Percentiles rank a stretch among this genome's conserved stretches.
These are phyloP conservation scores for Trachelus tabidus DNA, from an alignment of 2,888 invertebrate species.

Conservation along the genomic window DNA sequence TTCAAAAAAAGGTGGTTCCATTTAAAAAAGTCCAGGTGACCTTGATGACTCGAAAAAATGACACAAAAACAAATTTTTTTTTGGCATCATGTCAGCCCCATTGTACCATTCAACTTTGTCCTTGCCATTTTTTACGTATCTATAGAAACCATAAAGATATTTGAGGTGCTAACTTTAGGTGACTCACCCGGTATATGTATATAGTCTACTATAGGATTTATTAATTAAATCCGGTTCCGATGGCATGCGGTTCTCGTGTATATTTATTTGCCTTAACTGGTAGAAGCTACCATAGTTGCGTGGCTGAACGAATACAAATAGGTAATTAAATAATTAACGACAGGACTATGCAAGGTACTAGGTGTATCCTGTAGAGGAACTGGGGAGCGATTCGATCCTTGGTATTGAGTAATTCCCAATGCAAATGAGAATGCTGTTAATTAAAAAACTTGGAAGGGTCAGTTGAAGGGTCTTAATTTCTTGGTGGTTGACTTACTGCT, in stretches of 20 bases:
- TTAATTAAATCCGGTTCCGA: background rate
- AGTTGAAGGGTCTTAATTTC: background rate
- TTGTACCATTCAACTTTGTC: too few species aligned
- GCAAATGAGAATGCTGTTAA: background rate
- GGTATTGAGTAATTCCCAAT: background rate
- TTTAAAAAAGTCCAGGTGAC: too few species aligned
- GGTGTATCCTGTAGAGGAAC: background rate
- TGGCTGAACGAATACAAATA: background rate
- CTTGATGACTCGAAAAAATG: too few species aligned
- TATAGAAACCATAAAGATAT: too few species aligned
- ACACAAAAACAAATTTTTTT: too few species aligned
- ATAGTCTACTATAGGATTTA: background rate
- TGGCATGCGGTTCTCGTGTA: background rate
- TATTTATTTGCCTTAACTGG: background rate
- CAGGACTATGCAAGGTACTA: background rate
- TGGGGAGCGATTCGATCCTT: background rate
- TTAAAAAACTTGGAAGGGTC: background rate
- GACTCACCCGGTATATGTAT: background rate
- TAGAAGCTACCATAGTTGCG: background rate
- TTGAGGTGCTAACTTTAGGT: too few species aligned
- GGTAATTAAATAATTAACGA: background rate
- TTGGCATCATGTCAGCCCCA: too few species aligned
- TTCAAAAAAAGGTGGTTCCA: too few species aligned
- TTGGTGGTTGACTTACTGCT: background rate
- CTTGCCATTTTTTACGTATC: too few species aligned